A percentile compares a stretch with the other conserved stretches of the same genome.
phyloP scores from a whole-genome alignment of 2,113 vertebrate genomes.

The Colius striatus region DNA sequence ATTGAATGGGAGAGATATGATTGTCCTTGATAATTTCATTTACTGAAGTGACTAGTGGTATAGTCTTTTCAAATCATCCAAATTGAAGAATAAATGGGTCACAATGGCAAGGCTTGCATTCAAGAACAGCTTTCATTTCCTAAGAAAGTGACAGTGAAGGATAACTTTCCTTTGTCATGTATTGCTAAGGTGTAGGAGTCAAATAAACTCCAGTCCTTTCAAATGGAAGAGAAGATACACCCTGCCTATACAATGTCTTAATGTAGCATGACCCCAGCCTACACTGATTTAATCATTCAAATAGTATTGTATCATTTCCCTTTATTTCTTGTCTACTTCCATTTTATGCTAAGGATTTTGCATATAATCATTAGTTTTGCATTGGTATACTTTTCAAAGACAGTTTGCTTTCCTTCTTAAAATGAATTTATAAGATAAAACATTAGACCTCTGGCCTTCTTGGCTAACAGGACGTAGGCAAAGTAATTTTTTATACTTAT shows the following conservation, averaged over 20 bases:
- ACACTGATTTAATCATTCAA: constrained; percentile 18
- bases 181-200: background rate
- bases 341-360: background rate
- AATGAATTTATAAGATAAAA: background rate
- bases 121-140: background rate
- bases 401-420: constrained; percentile 1
- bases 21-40: background rate
- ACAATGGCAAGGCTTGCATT: background rate
- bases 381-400: background rate
- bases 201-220: background rate
- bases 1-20: background rate
- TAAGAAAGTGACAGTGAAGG: background rate
- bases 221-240: background rate
- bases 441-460: background rate
- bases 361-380: constrained; percentile 23
- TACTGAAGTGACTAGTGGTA: background rate
- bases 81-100: background rate
- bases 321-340: constrained; percentile 14
- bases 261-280: background rate
- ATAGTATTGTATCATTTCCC: background rate
- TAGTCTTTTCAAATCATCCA: background rate
- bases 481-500: constrained; percentile 28
- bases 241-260: background rate
- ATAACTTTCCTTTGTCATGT: background rate
- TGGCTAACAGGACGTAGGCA: constrained; percentile 10